Evolutionary conservation across 2,888 invertebrate species (phyloP).

Genomic region (Alsophila aescularia): DNA sequence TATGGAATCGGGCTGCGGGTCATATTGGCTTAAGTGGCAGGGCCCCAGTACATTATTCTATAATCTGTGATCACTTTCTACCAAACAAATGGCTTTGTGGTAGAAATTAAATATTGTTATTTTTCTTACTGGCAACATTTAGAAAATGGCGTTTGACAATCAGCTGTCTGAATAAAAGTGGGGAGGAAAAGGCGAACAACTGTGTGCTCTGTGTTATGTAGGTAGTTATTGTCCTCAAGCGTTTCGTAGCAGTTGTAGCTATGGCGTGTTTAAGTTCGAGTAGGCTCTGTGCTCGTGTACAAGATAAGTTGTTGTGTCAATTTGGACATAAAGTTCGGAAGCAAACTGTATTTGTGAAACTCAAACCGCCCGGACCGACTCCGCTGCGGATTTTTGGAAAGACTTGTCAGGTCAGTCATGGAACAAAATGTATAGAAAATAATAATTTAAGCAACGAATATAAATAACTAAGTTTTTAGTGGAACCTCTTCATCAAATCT

Average conservation of each 20-base stretch:
- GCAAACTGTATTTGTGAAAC: constrained; percentile 88
- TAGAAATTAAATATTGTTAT: constrained; percentile 10
- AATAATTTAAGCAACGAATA: not conserved
- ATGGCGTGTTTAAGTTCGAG: constrained; percentile 93
- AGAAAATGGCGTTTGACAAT: constrained; percentile 74
- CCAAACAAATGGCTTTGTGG: too few relatives aligned
- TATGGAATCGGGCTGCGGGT: too few relatives aligned
- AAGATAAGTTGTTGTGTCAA: constrained; percentile 92
- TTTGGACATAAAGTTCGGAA: constrained; percentile 88
- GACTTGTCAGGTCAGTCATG: constrained; percentile 76
- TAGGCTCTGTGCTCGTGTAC: constrained; percentile 92
- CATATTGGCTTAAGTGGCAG: too few relatives aligned
- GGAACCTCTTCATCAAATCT: constrained; percentile 10
- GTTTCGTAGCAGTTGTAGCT: constrained; percentile 89
- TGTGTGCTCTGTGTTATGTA: constrained; percentile 71
- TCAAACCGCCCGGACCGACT: constrained; percentile 87
- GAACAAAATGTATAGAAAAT: constrained; percentile 6
- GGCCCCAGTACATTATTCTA: not conserved
- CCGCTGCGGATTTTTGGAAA: constrained; percentile 82
- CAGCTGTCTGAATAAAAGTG: constrained; percentile 78
- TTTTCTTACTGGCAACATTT: constrained; percentile 49
- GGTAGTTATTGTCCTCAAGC: constrained; percentile 83
- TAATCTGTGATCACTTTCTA: not conserved
- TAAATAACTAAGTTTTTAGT: not conserved
- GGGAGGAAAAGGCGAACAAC: constrained; percentile 79